These are phyloP conservation scores for Patiria pectinifera DNA, from an alignment of 53 echinoderm and acorn worm genomes.

Conservation along the genomic window DNA sequence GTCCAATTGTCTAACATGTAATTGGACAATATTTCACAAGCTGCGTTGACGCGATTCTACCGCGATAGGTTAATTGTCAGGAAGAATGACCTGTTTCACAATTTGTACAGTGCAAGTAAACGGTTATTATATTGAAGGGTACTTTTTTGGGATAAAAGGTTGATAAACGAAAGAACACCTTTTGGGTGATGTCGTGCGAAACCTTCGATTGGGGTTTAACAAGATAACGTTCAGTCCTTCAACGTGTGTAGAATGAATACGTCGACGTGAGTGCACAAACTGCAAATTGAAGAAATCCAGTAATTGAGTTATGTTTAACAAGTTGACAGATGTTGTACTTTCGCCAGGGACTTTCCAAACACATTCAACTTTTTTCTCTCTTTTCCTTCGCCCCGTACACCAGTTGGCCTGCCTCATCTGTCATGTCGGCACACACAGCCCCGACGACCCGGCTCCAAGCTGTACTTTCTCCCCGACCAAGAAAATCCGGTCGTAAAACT, in stretches of 20 bases:
- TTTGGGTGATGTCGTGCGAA: too few relatives aligned
- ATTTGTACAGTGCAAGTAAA: too few relatives aligned
- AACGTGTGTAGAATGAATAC: not conserved
- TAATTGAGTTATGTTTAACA: slow-evolving; percentile 31
- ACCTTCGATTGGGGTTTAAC: too few relatives aligned
- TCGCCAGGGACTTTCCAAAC: not conserved
- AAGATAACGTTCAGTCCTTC: too few relatives aligned
- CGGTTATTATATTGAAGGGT: too few relatives aligned
- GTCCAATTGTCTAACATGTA: too few relatives aligned
- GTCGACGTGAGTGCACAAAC: not conserved
- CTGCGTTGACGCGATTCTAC: too few relatives aligned
- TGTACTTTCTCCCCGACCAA: slow-evolving; percentile 38
- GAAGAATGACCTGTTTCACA: too few relatives aligned
- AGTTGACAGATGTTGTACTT: slow-evolving; percentile 38
- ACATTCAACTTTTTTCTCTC: not conserved
- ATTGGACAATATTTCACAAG: too few relatives aligned
- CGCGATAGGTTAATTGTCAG: too few relatives aligned
- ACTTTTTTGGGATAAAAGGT: too few relatives aligned
- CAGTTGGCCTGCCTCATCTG: slow-evolving; percentile 55
- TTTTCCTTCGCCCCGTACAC: not conserved
- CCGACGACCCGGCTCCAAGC: slow-evolving; percentile 37
- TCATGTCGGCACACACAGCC: not conserved
- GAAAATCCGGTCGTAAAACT: slow-evolving; percentile 19
- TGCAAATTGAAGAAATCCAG: not conserved
- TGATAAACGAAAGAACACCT: too few relatives aligned